Conservation (phyloP, 2,797 vertebrate species). For the Podargus strigoides region DNA sequence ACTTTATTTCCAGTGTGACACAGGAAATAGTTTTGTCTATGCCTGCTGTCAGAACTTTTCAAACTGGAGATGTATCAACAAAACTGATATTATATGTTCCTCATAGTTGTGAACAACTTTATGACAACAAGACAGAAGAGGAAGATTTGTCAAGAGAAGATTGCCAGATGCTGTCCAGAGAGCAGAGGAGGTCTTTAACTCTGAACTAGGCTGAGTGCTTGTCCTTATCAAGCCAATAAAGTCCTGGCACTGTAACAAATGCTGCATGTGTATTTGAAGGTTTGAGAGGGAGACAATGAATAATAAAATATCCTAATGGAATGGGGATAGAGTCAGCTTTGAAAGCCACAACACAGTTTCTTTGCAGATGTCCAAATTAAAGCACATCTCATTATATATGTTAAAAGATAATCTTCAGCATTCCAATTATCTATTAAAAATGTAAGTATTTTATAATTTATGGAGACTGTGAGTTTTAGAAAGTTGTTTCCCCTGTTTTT, state of each 20-base stretch:
- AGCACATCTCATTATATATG: not conserved
- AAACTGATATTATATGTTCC: not conserved
- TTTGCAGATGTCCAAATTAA: not conserved
- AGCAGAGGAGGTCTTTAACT: not conserved
- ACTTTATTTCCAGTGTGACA: not conserved
- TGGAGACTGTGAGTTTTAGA: not conserved
- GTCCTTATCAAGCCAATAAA: not conserved
- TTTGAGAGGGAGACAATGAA: not conserved
- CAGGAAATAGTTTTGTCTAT: not conserved
- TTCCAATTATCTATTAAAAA: not conserved
- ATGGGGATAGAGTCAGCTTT: not conserved
- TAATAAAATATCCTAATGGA: not conserved
- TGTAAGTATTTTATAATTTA: not conserved
- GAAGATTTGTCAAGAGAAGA: constrained; percentile 33
- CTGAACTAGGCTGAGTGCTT: not conserved
- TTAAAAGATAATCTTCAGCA: not conserved
- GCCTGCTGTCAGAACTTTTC: not conserved
- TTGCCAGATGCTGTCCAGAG: not conserved
- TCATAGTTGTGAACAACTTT: constrained; percentile 1
- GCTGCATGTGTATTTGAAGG: not conserved
- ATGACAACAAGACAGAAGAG: constrained; percentile 8
- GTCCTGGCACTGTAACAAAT: not conserved
- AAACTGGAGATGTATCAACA: not conserved
- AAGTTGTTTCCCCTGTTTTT: not conserved
- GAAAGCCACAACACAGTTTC: not conserved